Evolutionary conservation across 2,888 invertebrate species (phyloP), one percentile per base, ranked within the genome.

Genomic region (Poecilobothrus nobilitatus): DNA sequence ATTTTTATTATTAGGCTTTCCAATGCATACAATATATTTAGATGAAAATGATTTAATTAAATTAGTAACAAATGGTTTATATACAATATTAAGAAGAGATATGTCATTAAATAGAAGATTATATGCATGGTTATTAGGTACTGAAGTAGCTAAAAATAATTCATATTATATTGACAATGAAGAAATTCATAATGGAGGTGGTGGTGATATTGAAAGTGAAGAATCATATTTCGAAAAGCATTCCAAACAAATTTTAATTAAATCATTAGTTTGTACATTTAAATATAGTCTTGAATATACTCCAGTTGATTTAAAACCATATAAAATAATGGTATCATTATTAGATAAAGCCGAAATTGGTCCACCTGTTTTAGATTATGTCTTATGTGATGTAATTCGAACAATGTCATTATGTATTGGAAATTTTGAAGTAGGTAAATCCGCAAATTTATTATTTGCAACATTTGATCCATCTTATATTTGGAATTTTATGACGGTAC

Each of bases 341-440:
- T 83, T 95, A 70, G 95, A 95, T 79, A 92, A 94, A 79, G 89
- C 91, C 12, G 94, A 94, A 79, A 91, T 95, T 69, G 93, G 94
- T 8, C 87, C 88, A 63, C 86, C 88, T 6, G 90, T 93, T 71
- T 80, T 93, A 72, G 91, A 92, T 76, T 87, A 87, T 75, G 89
- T 92, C 71, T 84, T 93, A 41, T 87, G 89, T 74, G 90, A 93
- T 77, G 89, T 94, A 68, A 91, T 94, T 79, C 86, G 89, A 62
- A 82, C 86, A 18, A 80, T 86, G 75, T 85, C 85, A 73, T 76
- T 85, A 65, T 84, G 85, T 20, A 85, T 84, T 73, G 80, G 84
- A 64, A 83, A 85, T 73, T 84, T 85, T 73, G 94, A 94, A 77
- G 85, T 93, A 63, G 84, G 90, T 18, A 94, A 94, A 80, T 91